These are phyloP conservation scores for Torymus tubicola DNA, from an alignment of 2,888 invertebrate species.

Conservation along the genomic window DNA sequence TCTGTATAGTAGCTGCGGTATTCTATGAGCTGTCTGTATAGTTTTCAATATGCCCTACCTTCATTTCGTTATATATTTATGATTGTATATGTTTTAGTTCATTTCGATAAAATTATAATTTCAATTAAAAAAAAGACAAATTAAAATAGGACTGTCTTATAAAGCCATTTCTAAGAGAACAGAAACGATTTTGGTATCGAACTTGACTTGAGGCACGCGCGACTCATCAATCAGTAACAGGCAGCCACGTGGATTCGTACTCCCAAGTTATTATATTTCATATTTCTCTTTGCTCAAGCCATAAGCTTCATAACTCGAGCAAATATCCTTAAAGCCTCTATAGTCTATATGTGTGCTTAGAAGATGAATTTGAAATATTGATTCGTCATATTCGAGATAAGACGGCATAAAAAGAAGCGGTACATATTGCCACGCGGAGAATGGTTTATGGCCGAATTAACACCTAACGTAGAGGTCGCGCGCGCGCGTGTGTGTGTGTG, in stretches of 20 bases:
- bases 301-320: constrained; percentile 32
- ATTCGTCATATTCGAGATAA: constrained; percentile 2
- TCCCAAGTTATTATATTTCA: constrained; percentile 42
- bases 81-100: too few relatives aligned
- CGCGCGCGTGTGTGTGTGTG: not conserved
- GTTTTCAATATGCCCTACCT: too few relatives aligned
- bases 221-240: not conserved
- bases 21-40: too few relatives aligned
- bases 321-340: constrained; percentile 6
- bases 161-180: too few relatives aligned
- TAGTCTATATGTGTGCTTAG: constrained; percentile 6
- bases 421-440: too few relatives aligned
- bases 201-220: constrained; percentile 26
- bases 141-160: too few relatives aligned
- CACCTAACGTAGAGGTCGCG: constrained; percentile 1
- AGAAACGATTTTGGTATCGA: too few relatives aligned
- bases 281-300: constrained; percentile 33
- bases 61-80: too few relatives aligned
- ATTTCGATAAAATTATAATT: too few relatives aligned
- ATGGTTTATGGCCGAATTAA: constrained; percentile 25
- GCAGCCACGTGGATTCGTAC: constrained; percentile 22
- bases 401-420: not conserved
- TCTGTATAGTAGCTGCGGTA: too few relatives aligned
- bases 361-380: constrained; percentile 34
- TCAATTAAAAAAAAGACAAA: too few relatives aligned